phyloP scores from a whole-genome alignment of 64 coral and sea anemone genomes.

The Orbicella faveolata region DNA sequence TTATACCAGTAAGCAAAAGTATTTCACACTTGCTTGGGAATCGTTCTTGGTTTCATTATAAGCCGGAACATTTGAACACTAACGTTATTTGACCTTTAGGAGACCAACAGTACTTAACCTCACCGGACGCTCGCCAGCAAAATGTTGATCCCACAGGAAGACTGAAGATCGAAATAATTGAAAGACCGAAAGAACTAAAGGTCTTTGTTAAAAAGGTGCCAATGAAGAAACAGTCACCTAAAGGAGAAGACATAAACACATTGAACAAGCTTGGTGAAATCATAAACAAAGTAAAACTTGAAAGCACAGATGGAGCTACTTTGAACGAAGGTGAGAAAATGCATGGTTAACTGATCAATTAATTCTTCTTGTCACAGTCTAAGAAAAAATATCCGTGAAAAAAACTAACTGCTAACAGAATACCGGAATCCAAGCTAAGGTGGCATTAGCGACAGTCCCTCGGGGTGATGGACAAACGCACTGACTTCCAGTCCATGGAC shows the following conservation, averaged over 20 bases:
- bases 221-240: not conserved
- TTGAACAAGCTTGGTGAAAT: constrained; percentile 1
- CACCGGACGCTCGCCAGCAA: not conserved
- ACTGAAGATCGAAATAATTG: constrained; percentile 23
- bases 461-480: too few relatives aligned
- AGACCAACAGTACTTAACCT: not conserved
- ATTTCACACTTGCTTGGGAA: too few relatives aligned
- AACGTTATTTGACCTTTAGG: not conserved
- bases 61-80: too few relatives aligned
- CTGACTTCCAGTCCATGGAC: too few relatives aligned
- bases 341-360: not conserved
- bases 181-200: constrained; percentile 28
- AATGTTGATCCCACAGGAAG: too few relatives aligned
- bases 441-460: too few relatives aligned
- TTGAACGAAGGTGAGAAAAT: not conserved
- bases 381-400: too few relatives aligned
- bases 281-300: not conserved
- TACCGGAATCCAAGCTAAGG: too few relatives aligned
- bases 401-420: too few relatives aligned
- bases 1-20: too few relatives aligned
- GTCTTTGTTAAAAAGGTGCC: constrained; percentile 17
- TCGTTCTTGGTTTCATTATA: too few relatives aligned
- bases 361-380: too few relatives aligned
- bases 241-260: not conserved
- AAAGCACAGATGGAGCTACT: not conserved